Conservation (phyloP, 2,888 invertebrate species). For the Exephanes ischioxanthus region DNA sequence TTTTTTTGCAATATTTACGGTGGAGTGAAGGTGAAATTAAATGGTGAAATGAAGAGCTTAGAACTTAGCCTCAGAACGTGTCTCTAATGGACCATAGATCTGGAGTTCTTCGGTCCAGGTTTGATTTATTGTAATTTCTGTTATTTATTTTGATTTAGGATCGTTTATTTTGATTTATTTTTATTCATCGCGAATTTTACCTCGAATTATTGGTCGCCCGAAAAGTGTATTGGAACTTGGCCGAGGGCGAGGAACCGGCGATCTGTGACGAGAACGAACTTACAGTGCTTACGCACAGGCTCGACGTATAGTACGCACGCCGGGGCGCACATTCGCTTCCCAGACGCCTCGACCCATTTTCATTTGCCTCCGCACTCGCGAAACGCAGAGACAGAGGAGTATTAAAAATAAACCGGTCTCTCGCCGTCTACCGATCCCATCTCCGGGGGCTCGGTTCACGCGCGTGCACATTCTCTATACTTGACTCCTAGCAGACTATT, state of each 20-base stretch:
- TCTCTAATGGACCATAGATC: too few species aligned
- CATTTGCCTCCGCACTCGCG: slow-evolving; percentile 72
- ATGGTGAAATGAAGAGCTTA: too few species aligned
- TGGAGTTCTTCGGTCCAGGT: too few species aligned
- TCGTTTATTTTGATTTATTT: too few species aligned
- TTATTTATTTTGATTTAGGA: too few species aligned
- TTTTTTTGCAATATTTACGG: background rate
- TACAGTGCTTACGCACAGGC: slow-evolving; percentile 46
- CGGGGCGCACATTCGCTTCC: slow-evolving; percentile 72
- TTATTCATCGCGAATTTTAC: background rate
- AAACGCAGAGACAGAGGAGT: slow-evolving; percentile 29
- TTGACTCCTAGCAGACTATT: background rate
- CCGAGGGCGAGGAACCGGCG: background rate
- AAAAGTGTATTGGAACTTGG: slow-evolving; percentile 3
- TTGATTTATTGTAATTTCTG: too few species aligned
- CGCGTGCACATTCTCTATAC: background rate
- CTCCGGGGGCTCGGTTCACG: slow-evolving; percentile 31
- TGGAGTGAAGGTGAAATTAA: too few species aligned
- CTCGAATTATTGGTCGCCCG: background rate
- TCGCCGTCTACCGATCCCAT: slow-evolving; percentile 27
- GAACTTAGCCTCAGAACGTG: too few species aligned
- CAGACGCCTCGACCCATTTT: slow-evolving; percentile 83
- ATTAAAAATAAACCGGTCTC: slow-evolving; percentile 71
- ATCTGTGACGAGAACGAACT: slow-evolving; percentile 52
- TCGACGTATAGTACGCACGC: slow-evolving; percentile 62